Conservation (phyloP, 2,113 vertebrate species). For the Colistium nudipinnis region DNA sequence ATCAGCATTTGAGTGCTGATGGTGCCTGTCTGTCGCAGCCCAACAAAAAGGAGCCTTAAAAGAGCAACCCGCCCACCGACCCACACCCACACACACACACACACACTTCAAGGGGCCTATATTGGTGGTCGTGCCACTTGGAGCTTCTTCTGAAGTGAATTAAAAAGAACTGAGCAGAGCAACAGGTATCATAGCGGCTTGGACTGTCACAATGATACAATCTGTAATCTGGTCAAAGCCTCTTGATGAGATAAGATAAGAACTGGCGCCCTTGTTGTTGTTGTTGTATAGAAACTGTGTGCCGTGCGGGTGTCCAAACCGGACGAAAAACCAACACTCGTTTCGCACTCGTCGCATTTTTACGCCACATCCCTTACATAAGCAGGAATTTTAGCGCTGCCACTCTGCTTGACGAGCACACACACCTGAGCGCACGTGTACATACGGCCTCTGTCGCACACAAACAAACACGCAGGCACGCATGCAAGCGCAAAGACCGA, state of each 20-base stretch:
- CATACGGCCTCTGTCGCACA: conserved; percentile 27
- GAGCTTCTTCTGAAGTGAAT: too few relatives aligned
- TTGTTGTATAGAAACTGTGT: not conserved
- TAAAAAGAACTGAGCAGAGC: too few relatives aligned
- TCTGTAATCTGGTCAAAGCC: too few relatives aligned
- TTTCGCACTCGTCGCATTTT: conserved; percentile 27
- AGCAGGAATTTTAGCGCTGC: conserved; percentile 16
- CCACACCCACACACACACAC: too few relatives aligned
- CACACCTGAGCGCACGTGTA: conserved; percentile 34
- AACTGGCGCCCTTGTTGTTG: too few relatives aligned
- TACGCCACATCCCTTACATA: not conserved
- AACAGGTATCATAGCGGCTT: too few relatives aligned
- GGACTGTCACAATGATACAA: too few relatives aligned
- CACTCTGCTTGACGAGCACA: conserved; percentile 20
- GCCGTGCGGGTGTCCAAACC: not conserved
- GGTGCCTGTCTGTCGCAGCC: not conserved
- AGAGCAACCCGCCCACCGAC: conserved; percentile 4
- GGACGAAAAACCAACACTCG: conserved; percentile 29
- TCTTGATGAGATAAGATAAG: too few relatives aligned
- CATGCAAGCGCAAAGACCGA: not conserved
- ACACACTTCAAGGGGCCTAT: too few relatives aligned
- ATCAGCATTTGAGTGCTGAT: not conserved
- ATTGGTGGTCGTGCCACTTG: too few relatives aligned
- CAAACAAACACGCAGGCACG: conserved; percentile 30
- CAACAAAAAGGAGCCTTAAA: conserved; percentile 12